phyloP scores from a whole-genome alignment of 2,797 vertebrate genomes.

The Bothrops alternatus region DNA sequence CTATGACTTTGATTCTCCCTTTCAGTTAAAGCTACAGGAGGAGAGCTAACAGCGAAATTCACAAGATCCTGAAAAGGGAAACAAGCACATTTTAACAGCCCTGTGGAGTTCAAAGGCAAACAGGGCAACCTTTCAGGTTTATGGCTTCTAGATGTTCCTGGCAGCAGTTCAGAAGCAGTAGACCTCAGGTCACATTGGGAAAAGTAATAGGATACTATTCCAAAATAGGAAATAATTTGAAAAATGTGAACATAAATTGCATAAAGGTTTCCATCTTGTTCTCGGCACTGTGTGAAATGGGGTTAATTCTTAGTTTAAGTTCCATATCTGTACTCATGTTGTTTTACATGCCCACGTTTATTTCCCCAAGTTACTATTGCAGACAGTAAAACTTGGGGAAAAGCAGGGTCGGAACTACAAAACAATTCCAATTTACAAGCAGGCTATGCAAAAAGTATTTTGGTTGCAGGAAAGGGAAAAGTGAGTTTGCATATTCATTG shows the following conservation, averaged over 20 bases:
- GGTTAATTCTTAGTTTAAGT: not conserved
- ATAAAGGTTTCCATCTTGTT: not conserved
- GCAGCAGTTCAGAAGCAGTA: not conserved
- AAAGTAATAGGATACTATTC: not conserved
- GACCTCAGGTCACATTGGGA: not conserved
- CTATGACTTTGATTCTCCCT: not conserved
- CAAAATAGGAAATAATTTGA: not conserved
- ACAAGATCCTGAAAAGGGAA: not conserved
- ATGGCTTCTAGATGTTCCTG: not conserved
- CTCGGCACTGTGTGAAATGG: not conserved
- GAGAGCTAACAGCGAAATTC: not conserved
- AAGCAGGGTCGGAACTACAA: not conserved
- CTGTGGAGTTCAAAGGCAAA: not conserved
- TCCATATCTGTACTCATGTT: not conserved
- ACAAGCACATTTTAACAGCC: not conserved
- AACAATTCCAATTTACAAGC: conserved; percentile 3
- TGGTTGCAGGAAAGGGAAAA: conserved; percentile 1
- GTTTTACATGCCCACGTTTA: not conserved
- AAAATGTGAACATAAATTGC: not conserved
- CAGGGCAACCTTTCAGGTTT: not conserved
- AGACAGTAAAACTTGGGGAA: not conserved
- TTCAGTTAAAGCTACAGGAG: not conserved
- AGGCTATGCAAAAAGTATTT: conserved; percentile 23
- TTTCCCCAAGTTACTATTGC: not conserved
- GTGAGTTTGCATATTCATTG: conserved; percentile 16